Base-by-base conservation (phyloP, 2,113 vertebrate species). In the Crypturellus undulatus region DNA sequence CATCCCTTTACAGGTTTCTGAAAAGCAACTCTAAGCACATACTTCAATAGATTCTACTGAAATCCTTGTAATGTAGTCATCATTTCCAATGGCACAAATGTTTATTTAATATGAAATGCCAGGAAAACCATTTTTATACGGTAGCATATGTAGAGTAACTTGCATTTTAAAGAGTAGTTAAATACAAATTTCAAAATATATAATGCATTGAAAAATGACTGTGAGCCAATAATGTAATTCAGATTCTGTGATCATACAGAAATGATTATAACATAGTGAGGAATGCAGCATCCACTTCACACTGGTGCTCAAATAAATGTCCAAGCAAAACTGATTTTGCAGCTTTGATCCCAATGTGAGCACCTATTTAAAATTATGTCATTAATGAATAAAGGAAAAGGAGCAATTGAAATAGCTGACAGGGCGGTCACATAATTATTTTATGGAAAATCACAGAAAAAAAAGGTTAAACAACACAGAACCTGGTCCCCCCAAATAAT, bases 101-200 rank as follows among this genome's bases (percentile, higher is more conserved):
- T 20, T 87, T 51, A 32, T 62, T 89, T 45, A 34, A 7, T 49
- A 22, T 49, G 49, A 49, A 49, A 49, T 49, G 10, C 22, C 20
- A 49, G 10, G 49, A 22, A 49, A 49, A 49, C 7, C 49, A 22
- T 49, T 49, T 49, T 49, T 19, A 47, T 47, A 63, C 54, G 21
- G 10, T 59, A 83, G 83, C 43, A 16, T 36, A 20, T 64, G 38
- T 4, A 67, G 65, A 80, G 9, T 7, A 79, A 18, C 5, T 1
- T 10, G 26, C 54, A 56, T 51, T 63, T 64, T 83, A 80, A 95
- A 42, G 5, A 59, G 7, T 38, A 6, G 9, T 68, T 79, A 77
- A 91, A 92, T 24, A 67, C 3, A 59, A 38, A 78, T 75, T 16
- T 85, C 19, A 91, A 82, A 94, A 79, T 79, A 51, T 12, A 79